phyloP scores from a whole-genome alignment of 1,140 invertebrate genomes.

The Plutomurus gul region DNA sequence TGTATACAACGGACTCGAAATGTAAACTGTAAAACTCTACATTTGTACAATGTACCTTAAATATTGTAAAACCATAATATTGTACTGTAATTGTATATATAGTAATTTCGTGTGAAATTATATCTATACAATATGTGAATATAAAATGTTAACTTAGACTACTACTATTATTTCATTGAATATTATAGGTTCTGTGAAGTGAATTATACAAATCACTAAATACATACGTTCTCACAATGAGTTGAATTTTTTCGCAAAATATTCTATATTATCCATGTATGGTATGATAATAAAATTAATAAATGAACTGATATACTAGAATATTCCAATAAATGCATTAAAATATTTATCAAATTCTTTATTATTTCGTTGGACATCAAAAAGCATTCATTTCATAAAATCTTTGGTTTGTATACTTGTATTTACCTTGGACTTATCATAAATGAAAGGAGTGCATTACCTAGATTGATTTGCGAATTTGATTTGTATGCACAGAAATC shows the following conservation, averaged over 20 bases:
- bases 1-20: conserved; percentile 23
- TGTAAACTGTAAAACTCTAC: not conserved
- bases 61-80: not conserved
- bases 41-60: conserved; percentile 28
- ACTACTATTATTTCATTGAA: not conserved
- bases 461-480: too few species aligned
- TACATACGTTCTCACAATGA: not conserved
- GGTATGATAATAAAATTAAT: not conserved
- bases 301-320: conserved; percentile 23
- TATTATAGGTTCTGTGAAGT: not conserved
- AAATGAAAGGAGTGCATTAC: too few species aligned
- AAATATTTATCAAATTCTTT: conserved; percentile 8
- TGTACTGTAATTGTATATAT: not conserved
- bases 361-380: not conserved
- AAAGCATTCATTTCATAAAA: too few species aligned
- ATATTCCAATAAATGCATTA: conserved; percentile 11
- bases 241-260: conserved; percentile 10
- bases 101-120: not conserved
- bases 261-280: conserved; percentile 7
- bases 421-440: too few species aligned
- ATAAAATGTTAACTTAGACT: not conserved
- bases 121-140: not conserved
- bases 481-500: too few species aligned
- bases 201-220: not conserved
- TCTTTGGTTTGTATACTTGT: too few species aligned